These are phyloP conservation scores for Fragum fragum DNA, from an alignment of 2,888 invertebrate species.

Conservation along the genomic window DNA sequence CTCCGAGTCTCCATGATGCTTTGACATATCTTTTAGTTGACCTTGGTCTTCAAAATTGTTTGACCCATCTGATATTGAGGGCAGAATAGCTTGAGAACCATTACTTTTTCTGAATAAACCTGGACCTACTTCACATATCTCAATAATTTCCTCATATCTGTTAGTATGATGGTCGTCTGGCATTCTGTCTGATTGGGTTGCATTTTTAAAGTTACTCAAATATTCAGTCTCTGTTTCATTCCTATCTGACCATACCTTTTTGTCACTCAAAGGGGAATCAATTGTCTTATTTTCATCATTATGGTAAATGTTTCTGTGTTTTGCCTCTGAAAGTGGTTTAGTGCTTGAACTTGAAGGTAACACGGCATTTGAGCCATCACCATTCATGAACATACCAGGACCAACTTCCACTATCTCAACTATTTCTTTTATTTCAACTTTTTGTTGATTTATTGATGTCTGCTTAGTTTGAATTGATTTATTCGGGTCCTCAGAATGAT, in stretches of 20 bases:
- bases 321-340: not conserved
- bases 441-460: not conserved
- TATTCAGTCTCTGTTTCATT: not conserved
- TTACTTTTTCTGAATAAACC: not conserved
- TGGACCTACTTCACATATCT: constrained; percentile 1
- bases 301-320: not conserved
- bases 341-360: not conserved
- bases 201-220: not conserved
- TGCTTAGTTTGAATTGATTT: not conserved
- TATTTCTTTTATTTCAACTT: not conserved
- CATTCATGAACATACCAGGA: constrained; percentile 1
- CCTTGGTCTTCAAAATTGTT: too few relatives aligned
- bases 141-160: not conserved
- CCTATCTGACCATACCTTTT: not conserved
- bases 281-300: not conserved
- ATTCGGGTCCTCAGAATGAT: too few relatives aligned
- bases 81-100: constrained; percentile 9
- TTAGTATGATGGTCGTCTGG: not conserved
- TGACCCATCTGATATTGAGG: not conserved
- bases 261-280: not conserved
- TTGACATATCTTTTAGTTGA: too few relatives aligned
- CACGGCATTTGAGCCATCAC: constrained; percentile 17
- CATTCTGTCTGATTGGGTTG: not conserved
- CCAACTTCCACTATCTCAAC: not conserved
- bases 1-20: too few relatives aligned